Conservation (phyloP, 2,113 vertebrate genomes). For the Apaloderma vittatum region DNA sequence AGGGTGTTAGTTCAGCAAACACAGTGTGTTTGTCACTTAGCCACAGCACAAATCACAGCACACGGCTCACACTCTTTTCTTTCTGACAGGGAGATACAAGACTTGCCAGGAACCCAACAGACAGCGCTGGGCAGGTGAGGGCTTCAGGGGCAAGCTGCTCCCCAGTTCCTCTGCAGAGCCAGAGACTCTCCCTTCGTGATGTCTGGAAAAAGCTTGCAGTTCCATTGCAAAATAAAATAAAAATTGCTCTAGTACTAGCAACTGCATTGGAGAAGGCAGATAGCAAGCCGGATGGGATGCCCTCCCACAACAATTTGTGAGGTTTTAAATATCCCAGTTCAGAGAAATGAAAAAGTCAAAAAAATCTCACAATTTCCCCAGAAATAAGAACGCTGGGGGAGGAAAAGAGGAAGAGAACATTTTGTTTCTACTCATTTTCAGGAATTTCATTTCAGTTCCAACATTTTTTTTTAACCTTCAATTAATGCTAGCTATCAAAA, state of each 20-base stretch:
- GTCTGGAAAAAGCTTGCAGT: not conserved
- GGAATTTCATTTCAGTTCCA: slow-evolving; percentile 61
- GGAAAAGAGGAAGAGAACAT: slow-evolving; percentile 68
- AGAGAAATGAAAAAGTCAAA: not conserved
- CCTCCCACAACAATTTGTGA: slow-evolving; percentile 44
- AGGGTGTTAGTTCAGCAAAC: slow-evolving; percentile 27
- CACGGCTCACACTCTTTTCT: not conserved
- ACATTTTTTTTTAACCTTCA: slow-evolving; percentile 62
- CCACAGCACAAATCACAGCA: not conserved
- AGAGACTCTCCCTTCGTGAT: not conserved
- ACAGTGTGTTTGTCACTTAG: not conserved
- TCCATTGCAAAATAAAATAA: not conserved
- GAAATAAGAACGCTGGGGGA: slow-evolving; percentile 49
- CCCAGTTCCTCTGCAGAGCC: not conserved
- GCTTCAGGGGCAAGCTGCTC: not conserved
- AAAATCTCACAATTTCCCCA: not conserved
- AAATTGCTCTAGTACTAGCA: not conserved
- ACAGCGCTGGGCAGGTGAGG: accelerated
- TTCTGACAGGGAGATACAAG: not conserved
- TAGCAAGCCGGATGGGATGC: not conserved
- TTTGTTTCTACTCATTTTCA: slow-evolving; percentile 67
- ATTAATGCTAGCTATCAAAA: slow-evolving; percentile 68
- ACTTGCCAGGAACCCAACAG: not conserved
- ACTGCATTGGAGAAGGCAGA: not conserved
- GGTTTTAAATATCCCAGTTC: slow-evolving; percentile 41